phyloP scores from a whole-genome alignment of 2,888 invertebrate species.

The Netelia inedita region DNA sequence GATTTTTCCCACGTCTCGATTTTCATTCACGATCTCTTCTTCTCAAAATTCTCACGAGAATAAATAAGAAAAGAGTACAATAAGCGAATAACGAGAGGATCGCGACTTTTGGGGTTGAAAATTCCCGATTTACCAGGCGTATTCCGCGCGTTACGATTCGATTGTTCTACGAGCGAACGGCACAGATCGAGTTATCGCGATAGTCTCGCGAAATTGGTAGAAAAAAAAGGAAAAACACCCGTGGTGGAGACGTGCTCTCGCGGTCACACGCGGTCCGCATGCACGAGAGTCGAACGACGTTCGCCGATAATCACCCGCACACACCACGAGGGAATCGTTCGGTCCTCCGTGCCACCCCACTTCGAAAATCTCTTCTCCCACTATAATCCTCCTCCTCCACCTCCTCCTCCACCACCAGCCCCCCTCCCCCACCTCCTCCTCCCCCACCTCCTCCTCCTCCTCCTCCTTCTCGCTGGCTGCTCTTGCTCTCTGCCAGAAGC shows the following conservation, averaged over 20 bases:
- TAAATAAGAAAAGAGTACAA: slow-evolving; percentile 13
- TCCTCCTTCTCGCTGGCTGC: slow-evolving; percentile 6
- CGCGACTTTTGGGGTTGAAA: too few species aligned
- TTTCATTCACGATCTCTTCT: too few species aligned
- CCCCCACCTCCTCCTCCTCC: neutral
- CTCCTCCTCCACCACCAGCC: slow-evolving; percentile 13
- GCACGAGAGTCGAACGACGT: slow-evolving; percentile 72
- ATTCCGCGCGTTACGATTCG: too few species aligned
- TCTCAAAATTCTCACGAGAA: neutral
- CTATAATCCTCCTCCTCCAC: slow-evolving; percentile 63
- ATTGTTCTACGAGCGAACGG: too few species aligned
- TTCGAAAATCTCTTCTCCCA: slow-evolving; percentile 68
- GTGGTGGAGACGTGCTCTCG: slow-evolving; percentile 38
- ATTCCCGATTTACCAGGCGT: too few species aligned
- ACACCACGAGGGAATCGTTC: slow-evolving; percentile 69
- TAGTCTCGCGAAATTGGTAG: too few species aligned
- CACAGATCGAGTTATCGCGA: too few species aligned
- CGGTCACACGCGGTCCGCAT: slow-evolving; percentile 65
- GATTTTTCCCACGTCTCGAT: too few species aligned
- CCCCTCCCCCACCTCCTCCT: slow-evolving; percentile 11
- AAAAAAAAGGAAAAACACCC: slow-evolving; percentile 17
- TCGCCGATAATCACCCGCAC: slow-evolving; percentile 73
- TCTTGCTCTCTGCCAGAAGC: slow-evolving; percentile 1
- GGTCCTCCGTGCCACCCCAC: slow-evolving; percentile 69
- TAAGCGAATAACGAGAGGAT: too few species aligned